phyloP scores from a whole-genome alignment of 2,113 vertebrate genomes.

The Hystrix cristata region DNA sequence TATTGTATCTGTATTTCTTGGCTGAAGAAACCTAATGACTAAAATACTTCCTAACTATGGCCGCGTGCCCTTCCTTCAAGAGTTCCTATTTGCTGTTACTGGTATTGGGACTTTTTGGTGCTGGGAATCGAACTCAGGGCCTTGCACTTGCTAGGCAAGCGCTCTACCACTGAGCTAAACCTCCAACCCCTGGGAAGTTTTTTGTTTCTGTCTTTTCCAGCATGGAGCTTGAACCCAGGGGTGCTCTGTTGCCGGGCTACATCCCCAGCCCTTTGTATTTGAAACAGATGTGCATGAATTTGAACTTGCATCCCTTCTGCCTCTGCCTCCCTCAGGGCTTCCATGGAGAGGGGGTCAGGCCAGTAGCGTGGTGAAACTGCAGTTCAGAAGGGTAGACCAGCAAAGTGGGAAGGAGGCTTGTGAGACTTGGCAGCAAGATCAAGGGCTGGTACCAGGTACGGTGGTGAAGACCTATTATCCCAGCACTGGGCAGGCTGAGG shows the following conservation, averaged over 20 bases:
- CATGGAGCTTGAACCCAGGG: background rate
- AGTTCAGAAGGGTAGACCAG: background rate
- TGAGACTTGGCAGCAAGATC: background rate
- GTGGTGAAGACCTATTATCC: background rate
- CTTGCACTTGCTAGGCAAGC: no score
- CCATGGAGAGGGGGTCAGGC: background rate
- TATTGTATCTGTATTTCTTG: constrained; percentile 52
- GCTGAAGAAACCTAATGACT: constrained; percentile 25
- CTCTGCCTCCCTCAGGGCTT: background rate
- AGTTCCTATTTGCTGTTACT: constrained; percentile 1
- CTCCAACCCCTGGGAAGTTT: no score
- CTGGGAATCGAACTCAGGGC: background rate
- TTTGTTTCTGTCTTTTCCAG: no score
- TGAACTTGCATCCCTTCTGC: background rate
- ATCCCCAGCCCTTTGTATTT: background rate
- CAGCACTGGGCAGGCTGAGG: no score
- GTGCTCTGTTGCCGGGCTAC: background rate
- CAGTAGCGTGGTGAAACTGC: background rate
- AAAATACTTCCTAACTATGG: background rate
- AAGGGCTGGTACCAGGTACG: background rate
- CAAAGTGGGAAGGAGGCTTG: background rate
- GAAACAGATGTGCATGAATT: background rate
- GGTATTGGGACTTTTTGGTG: background rate
- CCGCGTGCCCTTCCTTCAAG: background rate
- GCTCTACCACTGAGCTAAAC: no score